A percentile compares a stretch with the other conserved stretches of the same genome.
phyloP scores from a whole-genome alignment of 2,888 invertebrate genomes.

The Caenorhabditis virilis region DNA sequence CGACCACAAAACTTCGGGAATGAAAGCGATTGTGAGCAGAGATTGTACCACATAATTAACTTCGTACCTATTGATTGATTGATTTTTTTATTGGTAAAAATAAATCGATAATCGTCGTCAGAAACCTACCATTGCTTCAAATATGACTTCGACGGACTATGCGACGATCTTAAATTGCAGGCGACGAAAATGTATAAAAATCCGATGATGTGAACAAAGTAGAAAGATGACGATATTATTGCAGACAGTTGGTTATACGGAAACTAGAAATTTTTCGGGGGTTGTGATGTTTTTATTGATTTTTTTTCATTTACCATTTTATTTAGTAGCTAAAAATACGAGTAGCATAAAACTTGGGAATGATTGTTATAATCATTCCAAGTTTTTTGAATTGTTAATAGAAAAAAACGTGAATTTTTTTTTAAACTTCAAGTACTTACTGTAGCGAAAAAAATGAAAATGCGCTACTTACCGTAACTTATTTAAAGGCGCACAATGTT shows the following conservation, averaged over 20 bases:
- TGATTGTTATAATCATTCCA: too few relatives aligned
- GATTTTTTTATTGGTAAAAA: background rate
- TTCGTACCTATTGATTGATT: conserved; percentile 26
- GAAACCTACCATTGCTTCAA: conserved; percentile 14
- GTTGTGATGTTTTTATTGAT: background rate
- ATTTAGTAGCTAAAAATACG: too few relatives aligned
- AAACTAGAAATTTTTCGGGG: conserved; percentile 16
- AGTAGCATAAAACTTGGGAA: too few relatives aligned
- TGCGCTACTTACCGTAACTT: too few relatives aligned
- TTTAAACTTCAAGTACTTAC: too few relatives aligned
- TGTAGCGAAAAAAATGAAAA: too few relatives aligned
- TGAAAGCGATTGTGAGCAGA: conserved; percentile 17
- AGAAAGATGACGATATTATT: conserved; percentile 9
- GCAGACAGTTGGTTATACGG: conserved; percentile 34
- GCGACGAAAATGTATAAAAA: conserved; percentile 19
- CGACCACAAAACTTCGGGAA: conserved; percentile 33
- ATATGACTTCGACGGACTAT: conserved; percentile 9
- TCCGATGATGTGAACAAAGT: conserved; percentile 24
- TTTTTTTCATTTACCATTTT: too few relatives aligned
- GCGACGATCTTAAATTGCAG: conserved; percentile 21
- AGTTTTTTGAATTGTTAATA: too few relatives aligned
- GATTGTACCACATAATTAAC: conserved; percentile 33
- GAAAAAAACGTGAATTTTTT: too few relatives aligned
- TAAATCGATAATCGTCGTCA: background rate
- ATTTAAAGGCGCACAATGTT: too few relatives aligned